phyloP scores from a whole-genome alignment of 2,888 invertebrate species.

The Clistopyga incitator region DNA sequence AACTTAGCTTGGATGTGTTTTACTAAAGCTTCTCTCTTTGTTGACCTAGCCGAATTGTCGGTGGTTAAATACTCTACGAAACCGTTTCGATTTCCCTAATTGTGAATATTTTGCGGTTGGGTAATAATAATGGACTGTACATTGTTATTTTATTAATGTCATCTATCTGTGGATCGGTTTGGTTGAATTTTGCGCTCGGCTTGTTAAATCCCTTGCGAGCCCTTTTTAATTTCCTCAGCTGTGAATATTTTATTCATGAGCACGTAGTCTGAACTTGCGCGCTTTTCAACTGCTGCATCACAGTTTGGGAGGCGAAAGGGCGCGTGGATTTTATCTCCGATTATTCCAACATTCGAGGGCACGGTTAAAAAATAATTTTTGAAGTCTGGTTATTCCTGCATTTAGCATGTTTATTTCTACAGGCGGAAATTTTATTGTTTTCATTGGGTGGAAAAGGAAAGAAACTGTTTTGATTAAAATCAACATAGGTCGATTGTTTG shows the following conservation, averaged over 20 bases:
- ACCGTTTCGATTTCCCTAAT: no score
- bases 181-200: not conserved
- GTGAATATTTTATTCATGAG: conserved; percentile 12
- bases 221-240: not conserved
- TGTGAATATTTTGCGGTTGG: no score
- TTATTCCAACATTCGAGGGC: not conserved
- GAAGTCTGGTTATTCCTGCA: not conserved
- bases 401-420: no score
- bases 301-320: not conserved
- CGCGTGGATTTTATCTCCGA: not conserved
- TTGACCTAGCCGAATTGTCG: no score
- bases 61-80: no score
- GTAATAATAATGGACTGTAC: no score
- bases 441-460: not conserved
- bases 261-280: not conserved
- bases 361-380: not conserved
- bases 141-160: no score
- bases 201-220: not conserved
- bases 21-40: not conserved
- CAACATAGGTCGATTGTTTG: no score
- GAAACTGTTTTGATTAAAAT: no score
- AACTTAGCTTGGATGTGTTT: not conserved
- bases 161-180: not conserved
- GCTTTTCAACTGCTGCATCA: not conserved
- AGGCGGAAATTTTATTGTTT: not conserved